Evolutionary conservation across 2,113 vertebrate species (phyloP).

Genomic region (Sapajus apella): DNA sequence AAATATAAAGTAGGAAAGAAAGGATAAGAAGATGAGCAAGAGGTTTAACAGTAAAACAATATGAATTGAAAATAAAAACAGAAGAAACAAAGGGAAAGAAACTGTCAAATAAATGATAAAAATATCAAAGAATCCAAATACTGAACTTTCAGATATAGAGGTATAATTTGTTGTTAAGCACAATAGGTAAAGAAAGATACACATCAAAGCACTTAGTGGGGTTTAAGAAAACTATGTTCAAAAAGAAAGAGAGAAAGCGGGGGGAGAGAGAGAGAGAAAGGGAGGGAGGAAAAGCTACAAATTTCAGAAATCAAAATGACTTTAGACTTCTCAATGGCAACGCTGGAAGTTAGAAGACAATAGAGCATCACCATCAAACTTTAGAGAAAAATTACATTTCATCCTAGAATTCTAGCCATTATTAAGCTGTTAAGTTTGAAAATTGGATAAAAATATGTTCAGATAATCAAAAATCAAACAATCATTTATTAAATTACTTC

Average conservation of each 20-base stretch:
- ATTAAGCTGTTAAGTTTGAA: neutral
- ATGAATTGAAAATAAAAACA: neutral
- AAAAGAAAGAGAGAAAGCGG: neutral
- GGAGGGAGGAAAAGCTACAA: neutral
- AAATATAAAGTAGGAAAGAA: neutral
- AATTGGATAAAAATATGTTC: neutral
- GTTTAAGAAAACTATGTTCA: neutral
- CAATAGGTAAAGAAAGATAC: neutral
- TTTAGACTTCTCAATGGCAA: neutral
- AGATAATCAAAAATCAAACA: neutral
- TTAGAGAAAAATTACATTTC: neutral
- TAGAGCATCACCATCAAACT: neutral
- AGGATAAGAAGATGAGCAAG: neutral
- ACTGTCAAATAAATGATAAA: neutral
- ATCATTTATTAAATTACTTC: neutral
- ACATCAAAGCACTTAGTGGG: neutral
- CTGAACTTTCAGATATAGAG: neutral
- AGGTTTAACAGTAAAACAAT: neutral
- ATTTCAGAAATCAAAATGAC: neutral
- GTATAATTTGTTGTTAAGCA: neutral
- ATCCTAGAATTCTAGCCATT: neutral
- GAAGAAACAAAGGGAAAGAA: neutral
- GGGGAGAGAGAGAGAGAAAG: neutral
- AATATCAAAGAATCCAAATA: neutral
- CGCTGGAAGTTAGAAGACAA: neutral